Base-by-base conservation (phyloP, 2,888 invertebrate genomes). In the Dasysyrphus tricinctus region DNA sequence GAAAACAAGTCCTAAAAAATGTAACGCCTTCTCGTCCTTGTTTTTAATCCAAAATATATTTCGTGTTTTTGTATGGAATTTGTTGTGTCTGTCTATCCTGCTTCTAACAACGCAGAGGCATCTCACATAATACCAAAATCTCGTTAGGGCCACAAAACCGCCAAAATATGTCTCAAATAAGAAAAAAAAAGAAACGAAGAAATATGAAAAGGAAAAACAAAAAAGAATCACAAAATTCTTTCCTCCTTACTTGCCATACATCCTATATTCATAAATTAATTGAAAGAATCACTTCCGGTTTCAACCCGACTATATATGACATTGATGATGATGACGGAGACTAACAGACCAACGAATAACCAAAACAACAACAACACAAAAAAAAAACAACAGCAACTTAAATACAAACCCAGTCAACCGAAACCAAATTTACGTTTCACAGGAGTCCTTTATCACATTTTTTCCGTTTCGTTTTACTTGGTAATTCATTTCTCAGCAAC, bases 161-260 rank as follows among this genome's bases (percentile, higher is more conserved):
- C 77, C 80, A 80, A 77, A 80, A 80, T 77, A 70, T 76, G 51
- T 72, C 69, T 16, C 67, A 39, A 39, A 39, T n/a, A n/a, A n/a
- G n/a, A 44, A 61, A 65, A 51, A 72, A 67, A 61, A 63, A 29
- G 19, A 39, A 34, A 24, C 44, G 61, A 61, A 59, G 24, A 75
- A 89, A 90, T 42, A 42, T 89, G 89, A 89, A 90, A 89, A 11
- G 12, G 24, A 69, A 29, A 4, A 39, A 19, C 11, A 34, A 67
- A 59, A 47, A 47, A 70, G 88, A 90, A 89, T 89, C 88, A 89
- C 88, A 88, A 86, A 77, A 65, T 80, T 67, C 24, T 49, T 14
- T 39, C 9, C 8, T 24, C 32, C 78, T 88, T 49, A 80, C 47
- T 63, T 47, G 32, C 56, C 65, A 49, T 51, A 32, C 63, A 24